Evolutionary conservation across 2,888 invertebrate species (phyloP).

Genomic region (Drosophila vallismaia): DNA sequence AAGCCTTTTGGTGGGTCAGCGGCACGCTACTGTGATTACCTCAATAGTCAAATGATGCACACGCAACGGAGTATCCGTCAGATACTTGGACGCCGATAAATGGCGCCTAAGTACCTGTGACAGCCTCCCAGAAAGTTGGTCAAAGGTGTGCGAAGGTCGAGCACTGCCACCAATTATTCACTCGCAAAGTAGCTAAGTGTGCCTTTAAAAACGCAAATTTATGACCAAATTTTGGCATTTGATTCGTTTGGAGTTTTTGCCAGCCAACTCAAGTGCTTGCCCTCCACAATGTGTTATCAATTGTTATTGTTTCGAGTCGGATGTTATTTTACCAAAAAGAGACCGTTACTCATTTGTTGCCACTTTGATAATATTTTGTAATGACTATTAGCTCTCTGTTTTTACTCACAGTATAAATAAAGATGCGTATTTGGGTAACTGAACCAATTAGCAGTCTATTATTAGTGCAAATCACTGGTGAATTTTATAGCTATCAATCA

Average conservation of each 20-base stretch:
- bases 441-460: constrained; percentile 21
- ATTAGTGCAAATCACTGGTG: constrained; percentile 19
- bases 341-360: neutral
- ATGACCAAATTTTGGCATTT: constrained; percentile 22
- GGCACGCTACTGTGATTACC: constrained; percentile 53
- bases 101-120: constrained; percentile 35
- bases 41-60: constrained; percentile 42
- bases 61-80: constrained; percentile 55
- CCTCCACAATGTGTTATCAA: constrained; percentile 26
- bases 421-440: neutral
- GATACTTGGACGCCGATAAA: constrained; percentile 37
- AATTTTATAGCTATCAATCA: constrained; percentile 17
- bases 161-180: constrained; percentile 8
- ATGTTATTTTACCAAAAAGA: constrained; percentile 1
- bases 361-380: constrained; percentile 13
- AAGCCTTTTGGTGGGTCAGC: constrained; percentile 38
- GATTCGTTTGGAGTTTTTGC: constrained; percentile 1
- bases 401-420: neutral
- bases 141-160: constrained; percentile 31
- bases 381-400: neutral
- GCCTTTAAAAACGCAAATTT: neutral
- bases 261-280: constrained; percentile 18
- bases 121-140: constrained; percentile 26
- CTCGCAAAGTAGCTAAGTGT: constrained; percentile 13
- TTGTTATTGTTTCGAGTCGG: constrained; percentile 9